Evolutionary conservation across 2,113 vertebrate species (phyloP).

Genomic region (Pseudolaguvia tuberculata): DNA sequence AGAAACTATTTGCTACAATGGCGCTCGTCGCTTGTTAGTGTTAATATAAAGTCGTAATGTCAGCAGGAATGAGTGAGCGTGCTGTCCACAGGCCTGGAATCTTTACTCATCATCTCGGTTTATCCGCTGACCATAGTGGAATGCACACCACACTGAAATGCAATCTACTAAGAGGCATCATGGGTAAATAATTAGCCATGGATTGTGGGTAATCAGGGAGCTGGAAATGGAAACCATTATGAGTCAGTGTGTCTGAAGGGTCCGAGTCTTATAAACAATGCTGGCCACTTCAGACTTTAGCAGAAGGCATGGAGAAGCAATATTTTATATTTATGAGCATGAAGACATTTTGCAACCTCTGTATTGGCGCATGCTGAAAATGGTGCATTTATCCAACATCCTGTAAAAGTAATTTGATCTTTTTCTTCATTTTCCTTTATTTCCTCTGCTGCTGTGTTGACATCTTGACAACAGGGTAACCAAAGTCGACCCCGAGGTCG

Average conservation of each 20-base stretch:
- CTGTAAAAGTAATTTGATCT: background rate
- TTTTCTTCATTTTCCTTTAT: conserved; percentile 7
- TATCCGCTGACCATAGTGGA: conserved; percentile 16
- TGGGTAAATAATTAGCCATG: conserved; percentile 55
- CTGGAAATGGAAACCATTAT: conserved; percentile 7
- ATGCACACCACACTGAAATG: conserved; percentile 51
- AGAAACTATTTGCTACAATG: too few relatives aligned
- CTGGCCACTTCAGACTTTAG: conserved; percentile 10
- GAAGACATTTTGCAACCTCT: background rate
- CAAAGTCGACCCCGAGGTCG: conserved; percentile 83
- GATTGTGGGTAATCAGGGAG: conserved; percentile 51
- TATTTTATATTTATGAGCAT: background rate
- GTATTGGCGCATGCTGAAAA: conserved; percentile 13
- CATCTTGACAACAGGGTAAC: conserved; percentile 57
- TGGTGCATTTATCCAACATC: background rate
- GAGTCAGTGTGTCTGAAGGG: conserved; percentile 1
- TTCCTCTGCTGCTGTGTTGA: background rate
- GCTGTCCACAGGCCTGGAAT: background rate
- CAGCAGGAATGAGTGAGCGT: background rate
- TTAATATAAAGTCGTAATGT: background rate
- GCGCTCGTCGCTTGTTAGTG: background rate
- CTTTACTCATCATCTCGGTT: background rate
- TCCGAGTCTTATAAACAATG: conserved; percentile 24
- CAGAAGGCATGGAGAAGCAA: background rate
- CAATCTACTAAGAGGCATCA: conserved; percentile 31